phyloP scores from a whole-genome alignment of 2,888 invertebrate genomes.

The Gastracanthus pulcherrimus region DNA sequence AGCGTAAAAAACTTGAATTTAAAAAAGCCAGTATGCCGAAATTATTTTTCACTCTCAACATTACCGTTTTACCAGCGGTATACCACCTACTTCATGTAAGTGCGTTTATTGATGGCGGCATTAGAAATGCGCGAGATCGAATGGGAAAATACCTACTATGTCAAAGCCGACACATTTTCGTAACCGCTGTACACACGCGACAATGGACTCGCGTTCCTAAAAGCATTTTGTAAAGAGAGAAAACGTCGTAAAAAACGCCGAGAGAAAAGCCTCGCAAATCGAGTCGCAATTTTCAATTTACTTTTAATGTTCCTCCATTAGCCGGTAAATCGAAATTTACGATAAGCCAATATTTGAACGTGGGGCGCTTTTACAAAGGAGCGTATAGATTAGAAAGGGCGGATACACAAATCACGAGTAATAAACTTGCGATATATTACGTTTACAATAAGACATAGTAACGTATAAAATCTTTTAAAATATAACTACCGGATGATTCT shows the following conservation, averaged over 20 bases:
- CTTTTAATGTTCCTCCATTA: slow-evolving; percentile 11
- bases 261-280: slow-evolving; percentile 24
- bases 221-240: slow-evolving; percentile 25
- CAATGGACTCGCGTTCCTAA: neutral
- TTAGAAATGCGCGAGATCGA: slow-evolving; percentile 9
- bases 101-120: slow-evolving; percentile 11
- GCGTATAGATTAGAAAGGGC: neutral
- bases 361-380: neutral
- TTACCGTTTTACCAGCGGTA: too few relatives aligned
- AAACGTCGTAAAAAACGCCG: slow-evolving; percentile 2
- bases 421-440: neutral
- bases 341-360: slow-evolving; percentile 41
- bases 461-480: neutral
- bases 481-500: neutral
- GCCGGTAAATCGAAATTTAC: slow-evolving; percentile 44
- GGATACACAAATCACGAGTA: neutral
- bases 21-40: too few relatives aligned
- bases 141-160: slow-evolving; percentile 23
- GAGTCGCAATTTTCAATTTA: slow-evolving; percentile 43
- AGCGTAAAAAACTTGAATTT: too few relatives aligned
- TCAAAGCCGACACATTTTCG: slow-evolving; percentile 40
- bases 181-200: neutral
- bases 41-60: too few relatives aligned
- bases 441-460: neutral
- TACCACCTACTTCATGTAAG: too few relatives aligned